Evolutionary conservation across 1,140 invertebrate genomes (phyloP).

Genomic region (Triops cancriformis): DNA sequence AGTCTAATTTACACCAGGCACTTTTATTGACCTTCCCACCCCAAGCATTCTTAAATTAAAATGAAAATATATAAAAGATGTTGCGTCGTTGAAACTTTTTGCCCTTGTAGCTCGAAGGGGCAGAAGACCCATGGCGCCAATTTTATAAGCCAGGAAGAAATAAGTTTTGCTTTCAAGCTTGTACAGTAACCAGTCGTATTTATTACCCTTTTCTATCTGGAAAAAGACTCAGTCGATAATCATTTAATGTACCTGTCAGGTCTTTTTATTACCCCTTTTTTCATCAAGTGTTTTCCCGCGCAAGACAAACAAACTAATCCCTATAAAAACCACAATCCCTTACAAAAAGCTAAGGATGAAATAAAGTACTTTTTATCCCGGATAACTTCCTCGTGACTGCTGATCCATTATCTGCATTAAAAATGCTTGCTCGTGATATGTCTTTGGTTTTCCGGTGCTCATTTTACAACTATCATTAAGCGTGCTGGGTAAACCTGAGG

Average conservation of each 20-base stretch:
- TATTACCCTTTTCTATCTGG: neutral
- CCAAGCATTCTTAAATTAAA: conserved; percentile 6
- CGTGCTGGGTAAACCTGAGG: no score
- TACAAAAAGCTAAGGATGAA: no score
- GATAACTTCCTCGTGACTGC: no score
- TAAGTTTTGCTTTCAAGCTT: neutral
- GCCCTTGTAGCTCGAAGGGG: neutral
- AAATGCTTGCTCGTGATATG: no score
- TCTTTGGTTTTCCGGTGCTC: no score
- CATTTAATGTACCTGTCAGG: neutral
- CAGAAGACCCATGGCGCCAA: neutral
- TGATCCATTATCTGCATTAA: no score
- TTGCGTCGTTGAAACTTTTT: neutral
- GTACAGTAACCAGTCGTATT: neutral
- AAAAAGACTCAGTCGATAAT: neutral
- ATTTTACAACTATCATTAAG: no score
- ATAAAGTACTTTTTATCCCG: no score
- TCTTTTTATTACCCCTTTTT: no score
- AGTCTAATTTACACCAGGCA: conserved; percentile 4
- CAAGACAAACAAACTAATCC: no score
- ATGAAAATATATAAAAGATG: neutral
- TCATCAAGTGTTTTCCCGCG: no score
- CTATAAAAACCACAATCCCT: no score
- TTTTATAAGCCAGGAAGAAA: neutral
- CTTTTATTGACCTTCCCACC: conserved; percentile 9